Evolutionary conservation across 2,797 vertebrate species (phyloP).

Genomic region (Tachyglossus aculeatus): DNA sequence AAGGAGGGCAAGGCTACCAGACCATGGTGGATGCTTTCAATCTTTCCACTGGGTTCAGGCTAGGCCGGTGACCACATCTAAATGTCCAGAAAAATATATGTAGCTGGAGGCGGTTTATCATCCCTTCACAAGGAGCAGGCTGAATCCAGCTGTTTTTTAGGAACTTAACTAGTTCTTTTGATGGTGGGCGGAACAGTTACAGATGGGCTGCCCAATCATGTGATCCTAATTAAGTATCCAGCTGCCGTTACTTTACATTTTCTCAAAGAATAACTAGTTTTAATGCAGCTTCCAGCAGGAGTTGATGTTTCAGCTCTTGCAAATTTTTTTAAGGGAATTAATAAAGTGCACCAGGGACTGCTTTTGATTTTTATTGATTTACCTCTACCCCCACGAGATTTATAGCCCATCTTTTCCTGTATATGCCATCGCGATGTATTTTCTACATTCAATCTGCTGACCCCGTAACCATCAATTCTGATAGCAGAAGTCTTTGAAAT

Average conservation of each 20-base stretch:
- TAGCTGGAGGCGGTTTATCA: slow-evolving; percentile 45
- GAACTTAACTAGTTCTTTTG: slow-evolving; percentile 28
- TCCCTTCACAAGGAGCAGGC: slow-evolving; percentile 35
- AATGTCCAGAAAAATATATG: slow-evolving; percentile 33
- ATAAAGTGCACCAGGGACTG: slow-evolving; percentile 10
- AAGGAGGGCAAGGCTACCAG: background rate
- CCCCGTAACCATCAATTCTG: slow-evolving; percentile 12
- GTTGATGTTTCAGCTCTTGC: slow-evolving; percentile 19
- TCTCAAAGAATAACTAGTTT: slow-evolving; percentile 40
- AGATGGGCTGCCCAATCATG: slow-evolving; percentile 57
- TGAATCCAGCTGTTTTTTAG: slow-evolving; percentile 53
- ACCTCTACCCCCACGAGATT: slow-evolving; percentile 23
- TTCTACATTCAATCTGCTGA: slow-evolving; percentile 49
- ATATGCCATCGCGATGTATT: slow-evolving; percentile 35
- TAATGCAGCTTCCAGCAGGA: slow-evolving; percentile 28
- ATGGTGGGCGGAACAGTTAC: slow-evolving; percentile 56
- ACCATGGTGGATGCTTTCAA: background rate
- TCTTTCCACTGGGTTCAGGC: slow-evolving; percentile 16
- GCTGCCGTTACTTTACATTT: slow-evolving; percentile 58
- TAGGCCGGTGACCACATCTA: slow-evolving; percentile 37
- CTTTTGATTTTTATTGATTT: slow-evolving; percentile 54
- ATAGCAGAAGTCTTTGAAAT: background rate
- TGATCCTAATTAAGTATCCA: slow-evolving; percentile 62
- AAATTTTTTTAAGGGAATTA: slow-evolving; percentile 49
- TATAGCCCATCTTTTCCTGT: slow-evolving; percentile 51